These are phyloP conservation scores for Silurus asotus DNA, from an alignment of 2,113 vertebrate genomes.

Conservation along the genomic window DNA sequence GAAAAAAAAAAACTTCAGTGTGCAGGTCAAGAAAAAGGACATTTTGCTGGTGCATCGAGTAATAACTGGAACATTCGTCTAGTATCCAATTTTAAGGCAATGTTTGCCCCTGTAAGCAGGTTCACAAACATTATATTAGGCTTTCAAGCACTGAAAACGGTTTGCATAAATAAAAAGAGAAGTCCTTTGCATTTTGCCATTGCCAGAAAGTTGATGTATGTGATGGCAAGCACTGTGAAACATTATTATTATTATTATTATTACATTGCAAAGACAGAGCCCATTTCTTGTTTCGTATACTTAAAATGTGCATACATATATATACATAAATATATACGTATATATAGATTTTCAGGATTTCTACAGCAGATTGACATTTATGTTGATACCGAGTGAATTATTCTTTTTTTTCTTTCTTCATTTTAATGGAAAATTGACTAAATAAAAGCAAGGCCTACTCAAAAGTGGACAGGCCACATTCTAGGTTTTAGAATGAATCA, in stretches of 20 bases:
- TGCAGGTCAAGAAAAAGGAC: neutral
- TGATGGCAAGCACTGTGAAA: neutral
- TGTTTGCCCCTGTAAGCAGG: constrained; percentile 22
- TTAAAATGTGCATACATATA: neutral
- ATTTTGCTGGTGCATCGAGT: constrained; percentile 44
- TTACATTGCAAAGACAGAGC: neutral
- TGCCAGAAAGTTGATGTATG: neutral
- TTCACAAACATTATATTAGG: constrained; percentile 27
- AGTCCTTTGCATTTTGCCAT: constrained; percentile 16
- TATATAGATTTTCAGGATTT: neutral
- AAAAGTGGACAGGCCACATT: neutral
- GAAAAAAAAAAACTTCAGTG: neutral
- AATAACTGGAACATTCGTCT: constrained; percentile 26
- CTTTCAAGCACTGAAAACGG: constrained; percentile 17
- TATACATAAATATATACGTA: no score
- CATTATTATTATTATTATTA: neutral
- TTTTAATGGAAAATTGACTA: neutral
- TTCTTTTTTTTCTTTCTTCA: no score
- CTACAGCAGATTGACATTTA: constrained; percentile 32
- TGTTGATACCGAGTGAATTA: neutral
- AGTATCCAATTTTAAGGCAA: constrained; percentile 45
- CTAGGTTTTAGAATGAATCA: neutral
- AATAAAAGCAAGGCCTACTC: constrained; percentile 6
- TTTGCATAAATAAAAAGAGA: constrained; percentile 24
- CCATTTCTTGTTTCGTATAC: neutral